Evolutionary conservation across 1,140 invertebrate genomes (phyloP), one percentile per base, ranked within the genome.

Genomic region (Apis mellifera): DNA sequence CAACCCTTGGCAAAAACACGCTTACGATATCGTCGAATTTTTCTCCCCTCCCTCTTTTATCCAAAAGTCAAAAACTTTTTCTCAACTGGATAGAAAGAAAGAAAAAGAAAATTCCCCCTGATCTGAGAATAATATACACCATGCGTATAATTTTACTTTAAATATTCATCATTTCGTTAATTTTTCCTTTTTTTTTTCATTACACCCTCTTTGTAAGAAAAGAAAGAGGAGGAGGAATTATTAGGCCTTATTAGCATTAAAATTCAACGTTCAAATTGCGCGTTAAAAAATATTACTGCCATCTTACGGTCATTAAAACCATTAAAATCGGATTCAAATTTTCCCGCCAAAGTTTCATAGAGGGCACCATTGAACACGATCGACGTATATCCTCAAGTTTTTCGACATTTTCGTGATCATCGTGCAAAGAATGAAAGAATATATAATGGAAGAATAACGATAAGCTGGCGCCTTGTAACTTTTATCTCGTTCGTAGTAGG

Each of bases 111-210:
- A 64, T 17, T 17, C 15, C 17, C 2, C 26, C 54, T 12, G n/a
- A 52, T 12, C 23, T 55, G 50, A 55, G 59, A 60, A 60, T 74
- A 84, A 84, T 70, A 57, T 69, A 64, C 48, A 65, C 54, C 54
- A 60, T 77, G 84, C 86, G 81, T 86, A 84, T 13, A 55, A 86
- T 86, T 79, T 60, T 60, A 32, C 50, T 60, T 86, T 84, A 75
- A 86, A 84, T 84, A 84, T 78, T 86, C 85, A 87, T 84, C 64
- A 70, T 54, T 70, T 78, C 68, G 86, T 86, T 84, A 68, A 86
- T 42, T 42, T 7, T 42, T 42, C 32, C 32, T 32, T 32, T 32
- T 3, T 62, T 64, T 26, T 85, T 72, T 65, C 76, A 85, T 86
- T 84, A 80, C 48, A 42, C 57, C 54, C 65, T 68, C 64, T 26